Base-by-base conservation (phyloP, 2,797 vertebrate species). In the Lutjanus argentimaculatus region DNA sequence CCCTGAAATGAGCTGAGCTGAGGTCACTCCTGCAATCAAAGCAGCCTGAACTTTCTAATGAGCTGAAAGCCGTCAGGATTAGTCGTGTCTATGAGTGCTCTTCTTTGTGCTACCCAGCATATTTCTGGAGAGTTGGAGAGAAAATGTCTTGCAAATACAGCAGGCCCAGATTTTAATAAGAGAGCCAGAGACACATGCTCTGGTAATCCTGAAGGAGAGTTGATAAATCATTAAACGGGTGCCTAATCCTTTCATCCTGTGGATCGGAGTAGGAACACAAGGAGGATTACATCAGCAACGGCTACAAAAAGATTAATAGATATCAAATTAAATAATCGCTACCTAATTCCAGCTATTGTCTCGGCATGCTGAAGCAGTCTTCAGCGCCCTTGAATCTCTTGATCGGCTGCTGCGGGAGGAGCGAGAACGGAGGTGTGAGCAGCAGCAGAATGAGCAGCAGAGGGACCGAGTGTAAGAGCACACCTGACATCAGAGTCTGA, bases 291-390 rank as follows among this genome's bases (percentile, higher is more conserved):
- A 89, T 86, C 87, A 86, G 88, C 79, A 15, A 58, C 5, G 14
- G 66, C 43, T 63, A 72, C 71, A 76, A 61, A 72, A 59, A 84
- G 84, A 92, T 90, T 73, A 81, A 86, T 77, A 90, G 83, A 89
- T 83, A 89, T 85, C 81, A 89, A 85, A 90, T 86, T 55, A 90
- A 91, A 86, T 82, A 82, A 91, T 89, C 61, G 3, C 80, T 17
- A 7, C 58, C 66, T 86, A 89, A 84, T 86, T 89, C 82, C 25
- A 64, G 40, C 86, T 75, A 79, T 89, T 91, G 88, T 90, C 72
- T 87, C 63, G 0, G 62, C 66, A 16, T 9, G 63, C 72, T 67
- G 82, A 79, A 75, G 80, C 45, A 2, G 68, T 2, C 64, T n/a
- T 30, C 17, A 2, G 19, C 43, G 70, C 43, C 79, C 83, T 82